Evolutionary conservation across 2,797 vertebrate genomes (phyloP), one percentile per base, ranked within the genome.

Genomic region (Hyperoplus immaculatus): DNA sequence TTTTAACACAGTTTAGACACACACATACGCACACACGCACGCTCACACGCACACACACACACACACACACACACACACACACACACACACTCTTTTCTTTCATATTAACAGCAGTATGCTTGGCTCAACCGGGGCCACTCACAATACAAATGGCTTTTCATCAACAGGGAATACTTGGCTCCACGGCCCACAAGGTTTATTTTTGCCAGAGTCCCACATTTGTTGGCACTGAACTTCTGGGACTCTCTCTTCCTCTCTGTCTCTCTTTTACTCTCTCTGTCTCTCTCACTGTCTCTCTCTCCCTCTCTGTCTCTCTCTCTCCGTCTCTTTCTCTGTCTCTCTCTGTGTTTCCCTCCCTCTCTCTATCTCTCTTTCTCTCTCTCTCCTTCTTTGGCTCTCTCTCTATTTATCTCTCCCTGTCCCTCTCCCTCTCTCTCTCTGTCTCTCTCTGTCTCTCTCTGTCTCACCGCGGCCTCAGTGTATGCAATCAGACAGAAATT

Each of bases 161-260:
- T 88, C 88, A 91, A 79, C 80, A 43, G 83, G 29, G 85, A 87
- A 87, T 78, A 74, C 81, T 92, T 93, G 89, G 92, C 84, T 66
- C 51, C 7, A 29, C 2, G 72, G 70, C 59, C 65, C 4, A 53
- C 1, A 51, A 79, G 81, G 77, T 81, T 92, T 92, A 80, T 88
- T 90, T 91, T 87, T 87, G 70, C 75, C 70, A 75, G 76, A 59
- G 81, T 82, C 77, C 36, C 84, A 87, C 77, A 56, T 84, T 89
- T 16, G 69, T 79, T 87, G 80, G 86, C 86, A 45, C 62, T 16
- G 41, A 65, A 10, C 60, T 8, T 64, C 75, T 29, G 29, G 29
- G 2, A 29, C 3, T 66, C 43, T 63, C 47, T 1, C 75, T 75
- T 68, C 6, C 60, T 76, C 60, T 76, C 51, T 60, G 16, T 21